Base-by-base conservation (phyloP, 2,797 vertebrate species). In the Odontamblyopus lacepedii region DNA sequence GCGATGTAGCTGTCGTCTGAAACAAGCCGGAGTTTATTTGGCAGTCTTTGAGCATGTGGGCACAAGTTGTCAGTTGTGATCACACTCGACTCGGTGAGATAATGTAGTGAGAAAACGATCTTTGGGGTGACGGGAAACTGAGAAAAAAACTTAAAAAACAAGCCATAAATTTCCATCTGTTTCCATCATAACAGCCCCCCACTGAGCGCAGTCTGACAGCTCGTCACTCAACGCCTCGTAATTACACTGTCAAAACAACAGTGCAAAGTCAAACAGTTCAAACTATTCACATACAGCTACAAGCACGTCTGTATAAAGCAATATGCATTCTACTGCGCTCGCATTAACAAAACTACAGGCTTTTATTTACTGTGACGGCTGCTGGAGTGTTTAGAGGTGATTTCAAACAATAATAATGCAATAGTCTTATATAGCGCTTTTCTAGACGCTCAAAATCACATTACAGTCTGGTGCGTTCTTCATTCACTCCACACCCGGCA, bases 101-200 rank as follows among this genome's bases (percentile, higher is more conserved):
- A 38, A 23, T 0, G 41, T 60, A 50, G 6, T 65, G 59, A n/a
- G 9, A 68, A 71, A 83, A 38, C 18, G 23, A 68, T 72, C 23
- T 56, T 3, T 27, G 59, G 57, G 23, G 63, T 53, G 72, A 76
- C 38, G 35, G 64, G 66, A 72, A 85, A 70, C 35, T 18, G 69
- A 61, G 5, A 30, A 29, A 29, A 29, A 59, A 60, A 60, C 18
- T 7, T 15, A 29, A 76, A 59, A 63, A 66, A 73, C 70, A 68
- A 44, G 65, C 78, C 72, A 60, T 69, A 73, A 79, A 79, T 63
- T 78, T 68, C 81, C 81, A 83, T 86, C 80, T 78, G 80, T 83
- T 82, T 71, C 56, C 57, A 68, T 77, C 85, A 63, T 41, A 55
- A 69, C 76, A 69, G 70, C 76, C 72, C 67, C 12, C 19, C 74